Evolutionary conservation across 1,140 invertebrate genomes (phyloP).

Genomic region (Galendromus occidentalis): DNA sequence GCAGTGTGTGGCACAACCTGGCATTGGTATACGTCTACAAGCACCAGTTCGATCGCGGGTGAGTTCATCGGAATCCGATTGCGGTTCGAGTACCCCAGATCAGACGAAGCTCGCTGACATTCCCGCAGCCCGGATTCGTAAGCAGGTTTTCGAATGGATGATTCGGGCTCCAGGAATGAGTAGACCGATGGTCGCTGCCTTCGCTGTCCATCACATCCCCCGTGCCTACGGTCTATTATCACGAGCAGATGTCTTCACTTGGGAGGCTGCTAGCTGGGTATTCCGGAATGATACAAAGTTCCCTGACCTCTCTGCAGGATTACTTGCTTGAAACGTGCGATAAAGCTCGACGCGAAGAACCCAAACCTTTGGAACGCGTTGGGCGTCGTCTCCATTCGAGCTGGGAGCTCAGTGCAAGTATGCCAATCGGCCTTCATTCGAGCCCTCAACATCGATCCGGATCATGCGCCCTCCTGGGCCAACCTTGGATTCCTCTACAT

Average conservation of each 20-base stretch:
- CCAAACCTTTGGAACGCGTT: not conserved
- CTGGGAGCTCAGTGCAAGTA: not conserved
- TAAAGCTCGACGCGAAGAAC: not conserved
- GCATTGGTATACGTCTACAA: not conserved
- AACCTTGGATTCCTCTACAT: conserved; percentile 4
- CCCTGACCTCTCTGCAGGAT: not conserved
- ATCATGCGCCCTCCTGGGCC: not conserved
- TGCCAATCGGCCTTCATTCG: not conserved
- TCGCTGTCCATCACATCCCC: too few relatives aligned
- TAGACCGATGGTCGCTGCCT: too few relatives aligned
- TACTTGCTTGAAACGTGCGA: not conserved
- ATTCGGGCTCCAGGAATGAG: too few relatives aligned
- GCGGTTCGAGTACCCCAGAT: not conserved
- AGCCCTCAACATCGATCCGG: not conserved
- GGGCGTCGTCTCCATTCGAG: not conserved
- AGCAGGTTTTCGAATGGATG: too few relatives aligned
- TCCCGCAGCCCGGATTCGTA: not conserved
- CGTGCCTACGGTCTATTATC: not conserved
- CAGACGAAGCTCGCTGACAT: not conserved
- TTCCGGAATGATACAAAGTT: too few relatives aligned
- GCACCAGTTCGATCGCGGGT: not conserved
- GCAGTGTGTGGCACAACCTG: not conserved
- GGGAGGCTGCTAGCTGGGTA: too few relatives aligned
- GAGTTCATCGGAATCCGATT: not conserved
- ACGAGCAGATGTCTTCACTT: not conserved